Evolutionary conservation across 2,113 vertebrate genomes (phyloP), one percentile per base, ranked within the genome.

Genomic region (Plecotus auritus): DNA sequence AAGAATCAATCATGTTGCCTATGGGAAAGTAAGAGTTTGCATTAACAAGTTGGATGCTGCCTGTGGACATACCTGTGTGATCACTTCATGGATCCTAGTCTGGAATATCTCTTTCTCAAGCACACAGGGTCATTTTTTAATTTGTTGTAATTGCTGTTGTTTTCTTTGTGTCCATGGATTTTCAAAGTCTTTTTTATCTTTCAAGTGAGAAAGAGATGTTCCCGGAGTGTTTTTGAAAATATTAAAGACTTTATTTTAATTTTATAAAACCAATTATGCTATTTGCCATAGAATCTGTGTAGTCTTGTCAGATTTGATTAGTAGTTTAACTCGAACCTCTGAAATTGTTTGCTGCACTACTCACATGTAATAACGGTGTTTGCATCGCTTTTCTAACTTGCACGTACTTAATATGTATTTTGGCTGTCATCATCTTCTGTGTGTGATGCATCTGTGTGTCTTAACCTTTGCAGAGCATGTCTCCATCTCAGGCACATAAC

Each of bases 381-480:
- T 7, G 78, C 12, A 4, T 54, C 90, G 61, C 88, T 93, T 93
- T 94, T 85, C 96, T 98, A 93, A 97, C 89, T 5, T 72, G 94
- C 98, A 90, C 1, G 5, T 82, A 56, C 76, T 94, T 70, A 76
- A 74, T 22, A 4, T 20, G 9, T 91, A 94, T 84, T 54, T 85
- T 4, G 26, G 92, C 97, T 70, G 80, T 89, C 73, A 4, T 64
- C 91, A 91, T 94, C 90, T 91, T 85, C 94, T 88, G 96, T 97
- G 97, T 98, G 98, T 98, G 98, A 98, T 98, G 97, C 98, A 98
- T 98, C 95, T 98, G 96, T 98, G 98, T 99, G 98, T 99, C 98
- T 99, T 97, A 98, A 99, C 98, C 99, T 99, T 99, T 98, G 97
- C 99, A 99, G 99, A 99, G 99, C 99, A 99, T 99, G 99, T 98